Evolutionary conservation across 2,797 vertebrate genomes (phyloP), one percentile per base, ranked within the genome.

Genomic region (Clarias fuscus): DNA sequence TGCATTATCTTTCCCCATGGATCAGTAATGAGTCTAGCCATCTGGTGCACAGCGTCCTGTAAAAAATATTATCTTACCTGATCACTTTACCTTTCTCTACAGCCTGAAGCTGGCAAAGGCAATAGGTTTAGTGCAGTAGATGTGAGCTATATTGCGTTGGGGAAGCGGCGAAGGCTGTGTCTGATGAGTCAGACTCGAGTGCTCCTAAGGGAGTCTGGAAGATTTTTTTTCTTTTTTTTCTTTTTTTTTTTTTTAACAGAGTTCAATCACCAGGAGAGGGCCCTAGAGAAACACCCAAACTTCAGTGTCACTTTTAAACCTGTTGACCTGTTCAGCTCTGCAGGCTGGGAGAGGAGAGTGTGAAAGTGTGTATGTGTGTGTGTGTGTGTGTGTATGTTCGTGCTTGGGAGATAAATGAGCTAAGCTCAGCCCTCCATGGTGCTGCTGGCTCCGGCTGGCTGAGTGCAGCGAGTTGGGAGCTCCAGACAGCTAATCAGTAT

Each of bases 401-500:
- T 82, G 79, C 17, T n/a, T 43, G 86, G 20, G 64, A 84, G 87
- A 83, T 83, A 84, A 83, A 85, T 87, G 86, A 87, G 72, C 83
- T 85, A 85, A 88, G 83, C 85, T 58, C 75, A 82, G 86, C 64
- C 83, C 88, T 89, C 84, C 82, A 85, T 85, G 83, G 87, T 88
- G 88, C 82, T 59, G n/a, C 84, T 89, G 81, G 73, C 85, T 87
- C 65, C 77, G 84, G 84, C 82, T 65, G 77, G 92, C 88, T 88
- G 89, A 90, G 91, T 91, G 92, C 90, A 92, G 88, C 90, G 89
- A 91, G 92, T 92, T 92, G 88, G 88, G 89, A 93, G 93, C 93
- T 84, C 93, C 93, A 95, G 94, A 94, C 93, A 93, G 91, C 88
- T 92, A 93, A 93, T 95, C 94, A 96, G 96, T 94, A 94, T 95